Percentiles rank a stretch among this genome's conserved stretches.
Conservation (phyloP, 2,888 invertebrate genomes). For the Druceiella hillmani region DNA sequence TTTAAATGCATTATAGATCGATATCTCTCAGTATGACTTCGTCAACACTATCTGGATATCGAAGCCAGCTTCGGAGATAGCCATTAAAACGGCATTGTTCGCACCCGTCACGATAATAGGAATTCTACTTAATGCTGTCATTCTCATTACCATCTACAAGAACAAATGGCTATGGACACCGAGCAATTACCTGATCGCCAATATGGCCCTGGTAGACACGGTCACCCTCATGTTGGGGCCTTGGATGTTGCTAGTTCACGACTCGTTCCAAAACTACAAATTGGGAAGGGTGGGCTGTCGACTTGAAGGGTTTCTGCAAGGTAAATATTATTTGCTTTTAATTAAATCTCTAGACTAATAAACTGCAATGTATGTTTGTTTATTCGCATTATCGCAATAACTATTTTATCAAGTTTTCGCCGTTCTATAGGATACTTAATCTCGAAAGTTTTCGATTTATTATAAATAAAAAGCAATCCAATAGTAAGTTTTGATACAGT, state of each 20-base stretch:
- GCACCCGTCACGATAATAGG: constrained; percentile 59
- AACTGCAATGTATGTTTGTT: constrained; percentile 1
- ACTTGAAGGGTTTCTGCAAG: constrained; percentile 71
- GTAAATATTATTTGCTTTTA: constrained; percentile 46
- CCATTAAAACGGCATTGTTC: constrained; percentile 55
- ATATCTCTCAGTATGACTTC: constrained; percentile 34
- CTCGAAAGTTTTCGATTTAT: no score
- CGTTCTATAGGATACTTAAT: no score
- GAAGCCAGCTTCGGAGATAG: constrained; percentile 54
- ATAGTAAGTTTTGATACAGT: no score
- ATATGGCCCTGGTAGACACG: constrained; percentile 69
- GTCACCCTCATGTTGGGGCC: constrained; percentile 63
- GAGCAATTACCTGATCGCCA: constrained; percentile 67
- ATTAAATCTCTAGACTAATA: constrained; percentile 4
- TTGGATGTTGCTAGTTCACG: constrained; percentile 67
- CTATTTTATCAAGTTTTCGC: constrained; percentile 52
- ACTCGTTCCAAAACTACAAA: constrained; percentile 74
- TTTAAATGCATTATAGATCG: no score
- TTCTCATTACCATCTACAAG: constrained; percentile 57
- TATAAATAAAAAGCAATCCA: no score
- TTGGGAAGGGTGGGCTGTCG: constrained; percentile 69
- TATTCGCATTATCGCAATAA: not conserved
- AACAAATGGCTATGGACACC: constrained; percentile 61
- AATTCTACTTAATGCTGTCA: constrained; percentile 59
- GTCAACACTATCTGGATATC: constrained; percentile 63